Base-by-base conservation (phyloP, 1,140 invertebrate genomes). In the Berghia stephanieae region DNA sequence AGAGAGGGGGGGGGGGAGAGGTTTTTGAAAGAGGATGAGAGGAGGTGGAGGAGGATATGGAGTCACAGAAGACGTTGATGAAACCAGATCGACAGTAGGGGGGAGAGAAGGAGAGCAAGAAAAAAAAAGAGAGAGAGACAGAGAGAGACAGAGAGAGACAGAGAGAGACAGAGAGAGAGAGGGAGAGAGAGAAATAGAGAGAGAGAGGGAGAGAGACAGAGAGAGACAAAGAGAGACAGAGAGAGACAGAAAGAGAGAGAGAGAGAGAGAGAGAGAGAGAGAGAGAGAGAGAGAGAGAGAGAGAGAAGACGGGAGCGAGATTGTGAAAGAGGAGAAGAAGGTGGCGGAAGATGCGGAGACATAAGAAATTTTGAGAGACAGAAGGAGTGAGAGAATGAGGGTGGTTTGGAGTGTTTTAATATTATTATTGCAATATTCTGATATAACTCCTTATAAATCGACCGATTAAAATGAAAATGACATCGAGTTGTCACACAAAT, bases 211-310 rank as follows among this genome's bases (percentile, higher is more conserved):
- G 18, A 31, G n/a, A 72, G 44, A 52, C 8, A 72, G 43, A 49
- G 21, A 3, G 38, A 72, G n/a, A 72, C 43, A 52, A 10, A 72
- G 69, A 36, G 6, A 72, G 69, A 72, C 8, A 72, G 43, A 49
- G 6, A 40, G 27, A 18, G 16, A 34, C 4, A 52, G 6, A 49
- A 52, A 18, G 27, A 72, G 31, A 18, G 27, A 3, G 24, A 38
- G 34, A 38, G 38, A 68, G 6, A 68, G 31, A 68, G 6, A 38
- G 13, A 68, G 10, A 38, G 5, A 36, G 6, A 38, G 36, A 36
- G 34, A 6, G 10, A 68, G 10, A 68, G 38, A 38, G 5, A 68
- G 27, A 68, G 24, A 24, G 31, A 63, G 16, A 63, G 10, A 63
- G 69, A 72, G n/a, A 52, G 43, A 72, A 10, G 36, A 46, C 27